phyloP scores from a whole-genome alignment of 2,113 vertebrate genomes.

The Thunnus thynnus region DNA sequence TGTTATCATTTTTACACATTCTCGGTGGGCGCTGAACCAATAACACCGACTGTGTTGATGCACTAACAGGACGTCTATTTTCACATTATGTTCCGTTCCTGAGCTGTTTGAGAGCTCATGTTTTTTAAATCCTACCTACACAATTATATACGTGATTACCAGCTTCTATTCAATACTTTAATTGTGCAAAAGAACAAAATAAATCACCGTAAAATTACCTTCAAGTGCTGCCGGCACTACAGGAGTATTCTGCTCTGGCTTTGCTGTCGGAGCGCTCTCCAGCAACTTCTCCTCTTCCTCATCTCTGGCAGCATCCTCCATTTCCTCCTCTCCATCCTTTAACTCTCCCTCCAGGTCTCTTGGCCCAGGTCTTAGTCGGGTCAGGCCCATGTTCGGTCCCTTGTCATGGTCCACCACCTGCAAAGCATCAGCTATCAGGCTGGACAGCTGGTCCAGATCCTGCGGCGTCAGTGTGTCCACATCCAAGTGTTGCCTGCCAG shows the following conservation, averaged over 20 bases:
- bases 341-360: conserved; percentile 65
- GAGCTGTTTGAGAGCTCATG: background rate
- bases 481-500: conserved; percentile 84
- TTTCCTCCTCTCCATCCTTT: conserved; percentile 14
- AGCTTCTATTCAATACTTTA: conserved; percentile 27
- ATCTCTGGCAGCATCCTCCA: conserved; percentile 20
- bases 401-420: conserved; percentile 78
- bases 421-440: conserved; percentile 83
- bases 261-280: conserved; percentile 27
- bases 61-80: conserved; percentile 12
- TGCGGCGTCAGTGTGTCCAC: conserved; percentile 81
- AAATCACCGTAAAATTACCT: conserved; percentile 59
- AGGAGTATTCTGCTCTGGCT: conserved; percentile 43
- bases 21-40: conserved; percentile 25
- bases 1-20: background rate
- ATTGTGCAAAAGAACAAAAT: conserved; percentile 36
- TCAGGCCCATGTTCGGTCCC: background rate
- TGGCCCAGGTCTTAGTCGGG: conserved; percentile 40
- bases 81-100: conserved; percentile 19
- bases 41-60: conserved; percentile 19
- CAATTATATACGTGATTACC: conserved; percentile 4
- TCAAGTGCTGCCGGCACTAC: conserved; percentile 18
- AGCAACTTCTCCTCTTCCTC: conserved; percentile 33
- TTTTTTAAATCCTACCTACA: conserved; percentile 15
- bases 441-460: conserved; percentile 86